Evolutionary conservation across 2,797 vertebrate species (phyloP).

Genomic region (Pyrrhura leucotis): DNA sequence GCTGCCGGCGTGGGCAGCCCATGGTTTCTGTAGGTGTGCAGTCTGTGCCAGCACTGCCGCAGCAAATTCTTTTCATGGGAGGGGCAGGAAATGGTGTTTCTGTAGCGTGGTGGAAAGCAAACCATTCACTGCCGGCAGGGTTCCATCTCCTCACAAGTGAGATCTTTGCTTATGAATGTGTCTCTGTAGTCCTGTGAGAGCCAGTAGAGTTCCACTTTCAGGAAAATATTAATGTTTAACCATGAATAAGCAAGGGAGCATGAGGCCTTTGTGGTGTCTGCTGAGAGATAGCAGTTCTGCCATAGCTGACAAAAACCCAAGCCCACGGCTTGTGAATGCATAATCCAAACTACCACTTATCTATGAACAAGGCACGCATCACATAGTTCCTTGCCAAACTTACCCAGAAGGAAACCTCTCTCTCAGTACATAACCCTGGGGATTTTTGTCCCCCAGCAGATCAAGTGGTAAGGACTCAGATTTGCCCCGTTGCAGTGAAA

Average conservation of each 20-base stretch:
- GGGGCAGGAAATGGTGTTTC: background rate
- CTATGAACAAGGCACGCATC: background rate
- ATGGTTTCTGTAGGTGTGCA: background rate
- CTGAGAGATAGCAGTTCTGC: background rate
- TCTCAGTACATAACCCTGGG: rapidly evolving
- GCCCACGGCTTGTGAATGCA: background rate
- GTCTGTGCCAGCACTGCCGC: background rate
- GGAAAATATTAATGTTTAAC: conserved; percentile 34
- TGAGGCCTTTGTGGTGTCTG: background rate
- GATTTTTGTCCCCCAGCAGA: background rate
- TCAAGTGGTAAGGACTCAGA: background rate
- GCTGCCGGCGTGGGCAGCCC: background rate
- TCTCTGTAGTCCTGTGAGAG: conserved; percentile 25
- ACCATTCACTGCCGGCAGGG: background rate
- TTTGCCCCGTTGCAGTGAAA: background rate
- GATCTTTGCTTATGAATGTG: background rate
- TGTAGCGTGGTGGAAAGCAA: background rate
- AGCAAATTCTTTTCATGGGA: conserved; percentile 23
- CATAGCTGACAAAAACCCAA: background rate
- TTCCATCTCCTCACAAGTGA: conserved; percentile 7
- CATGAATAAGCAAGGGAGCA: background rate
- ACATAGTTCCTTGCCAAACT: background rate
- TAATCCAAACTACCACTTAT: background rate
- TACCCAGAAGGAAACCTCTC: background rate
- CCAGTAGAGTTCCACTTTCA: background rate